Base-by-base conservation (phyloP, 1,140 invertebrate species). In the Scylla paramamosain region DNA sequence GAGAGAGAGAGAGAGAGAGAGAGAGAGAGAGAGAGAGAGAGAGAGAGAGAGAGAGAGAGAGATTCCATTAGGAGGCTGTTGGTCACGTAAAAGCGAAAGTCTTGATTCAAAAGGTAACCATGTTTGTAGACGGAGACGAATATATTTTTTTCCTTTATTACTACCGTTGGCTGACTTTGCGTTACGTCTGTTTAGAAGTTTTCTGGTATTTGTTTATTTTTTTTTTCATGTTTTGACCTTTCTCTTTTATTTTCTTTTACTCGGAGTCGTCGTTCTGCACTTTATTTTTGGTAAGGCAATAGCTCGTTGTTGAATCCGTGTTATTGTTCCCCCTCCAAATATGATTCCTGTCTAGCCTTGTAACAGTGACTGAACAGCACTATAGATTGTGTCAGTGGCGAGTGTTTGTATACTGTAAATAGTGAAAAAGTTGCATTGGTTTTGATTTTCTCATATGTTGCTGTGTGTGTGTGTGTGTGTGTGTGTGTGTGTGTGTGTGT, bases 1-100 rank as follows among this genome's bases (percentile, higher is more conserved):
- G 67, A 77, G 67, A 77, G 67, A 52, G 45, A 91, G 29, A 52
- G 4, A 67, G 25, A 91, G 91, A 82, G 59, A 77, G 31, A 92
- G 91, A 92, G 16, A 92, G 91, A 92, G 59, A 92, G 91, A 92
- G 59, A 92, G 91, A 92, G 59, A 92, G 91, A 92, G 91, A 92
- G 91, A 67, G 29, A 52, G 46, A 31, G 91, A 52, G 39, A 67
- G 59, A 59, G 89, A 46, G n/a, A 59, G 39, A 59, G 39, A 59
- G 16, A 91, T 31, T 48, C 32, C 28, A 59, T 46, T 39, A 48
- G 39, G 16, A 28, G 29, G 45, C 14, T 39, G n/a, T 46, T 32
- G 45, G 48, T 45, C 32, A 29, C 14, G 48, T 16, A 48, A 91
- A 48, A 48, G 89, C 0, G 48, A 48, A 52, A 91, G 29, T 28